Conservation (phyloP, 2,113 vertebrate genomes). For the Aptenodytes patagonicus region DNA sequence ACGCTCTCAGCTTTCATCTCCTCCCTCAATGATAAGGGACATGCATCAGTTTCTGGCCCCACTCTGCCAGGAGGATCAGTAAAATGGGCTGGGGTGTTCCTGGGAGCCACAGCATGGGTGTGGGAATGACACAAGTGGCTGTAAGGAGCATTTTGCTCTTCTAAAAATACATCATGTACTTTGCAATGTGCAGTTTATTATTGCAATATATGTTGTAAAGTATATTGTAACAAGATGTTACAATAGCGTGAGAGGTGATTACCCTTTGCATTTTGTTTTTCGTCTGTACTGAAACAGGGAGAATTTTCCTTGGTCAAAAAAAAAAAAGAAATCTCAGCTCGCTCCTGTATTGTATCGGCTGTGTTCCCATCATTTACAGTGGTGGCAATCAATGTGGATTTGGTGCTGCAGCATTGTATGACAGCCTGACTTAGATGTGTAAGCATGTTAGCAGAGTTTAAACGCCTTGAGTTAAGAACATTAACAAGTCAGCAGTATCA, state of each 20-base stretch:
- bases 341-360: neutral
- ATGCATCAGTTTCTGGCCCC: neutral
- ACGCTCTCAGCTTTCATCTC: neutral
- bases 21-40: no score
- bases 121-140: neutral
- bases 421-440: neutral
- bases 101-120: neutral
- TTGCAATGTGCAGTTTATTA: neutral
- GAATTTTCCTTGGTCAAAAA: neutral
- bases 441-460: no score
- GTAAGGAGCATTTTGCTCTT: neutral
- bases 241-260: neutral
- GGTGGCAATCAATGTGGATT: neutral
- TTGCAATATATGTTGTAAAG: neutral
- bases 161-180: neutral
- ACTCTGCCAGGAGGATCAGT: neutral
- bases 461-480: accelerated
- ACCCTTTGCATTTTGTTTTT: neutral
- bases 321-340: no score
- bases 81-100: neutral
- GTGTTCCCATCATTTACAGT: no score
- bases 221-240: no score
- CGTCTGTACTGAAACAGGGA: neutral
- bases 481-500: neutral
- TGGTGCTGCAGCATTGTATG: neutral